Conservation (phyloP, 2,113 vertebrate species). For the Salvelinus sp. region DNA sequence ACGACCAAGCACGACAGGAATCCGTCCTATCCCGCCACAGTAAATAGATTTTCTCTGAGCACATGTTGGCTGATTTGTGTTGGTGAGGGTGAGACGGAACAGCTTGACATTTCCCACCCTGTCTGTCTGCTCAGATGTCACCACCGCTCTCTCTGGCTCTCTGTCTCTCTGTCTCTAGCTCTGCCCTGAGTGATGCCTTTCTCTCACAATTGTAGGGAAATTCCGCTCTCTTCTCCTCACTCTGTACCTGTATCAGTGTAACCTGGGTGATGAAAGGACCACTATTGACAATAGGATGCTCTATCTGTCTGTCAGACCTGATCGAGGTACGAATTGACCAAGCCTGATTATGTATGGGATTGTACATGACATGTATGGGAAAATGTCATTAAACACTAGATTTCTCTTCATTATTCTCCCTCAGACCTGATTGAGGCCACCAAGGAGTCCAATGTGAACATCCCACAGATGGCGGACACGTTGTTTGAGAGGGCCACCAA, state of each 20-base stretch:
- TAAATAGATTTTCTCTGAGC: conserved; percentile 17
- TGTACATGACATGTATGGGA: no score
- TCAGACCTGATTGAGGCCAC: conserved; percentile 96
- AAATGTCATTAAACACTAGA: no score
- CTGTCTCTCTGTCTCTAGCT: neutral
- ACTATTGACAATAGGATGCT: neutral
- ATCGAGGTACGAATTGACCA: no score
- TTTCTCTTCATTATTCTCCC: conserved; percentile 35
- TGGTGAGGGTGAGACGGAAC: conserved; percentile 8
- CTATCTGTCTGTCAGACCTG: no score
- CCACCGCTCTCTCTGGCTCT: neutral
- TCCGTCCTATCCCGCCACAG: conserved; percentile 1
- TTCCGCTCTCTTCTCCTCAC: neutral
- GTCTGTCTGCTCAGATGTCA: neutral
- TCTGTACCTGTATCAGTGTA: neutral
- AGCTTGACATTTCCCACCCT: neutral
- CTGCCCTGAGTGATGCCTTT: neutral
- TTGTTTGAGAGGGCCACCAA: conserved; percentile 96
- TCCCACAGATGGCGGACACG: conserved; percentile 95
- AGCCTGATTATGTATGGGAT: no score
- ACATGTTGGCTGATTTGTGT: conserved; percentile 2
- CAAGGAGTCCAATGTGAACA: conserved; percentile 96
- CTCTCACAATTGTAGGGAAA: no score
- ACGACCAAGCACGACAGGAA: neutral
- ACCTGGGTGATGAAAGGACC: neutral